phyloP scores from a whole-genome alignment of 2,797 vertebrate genomes.

The Odontamblyopus rebecca region DNA sequence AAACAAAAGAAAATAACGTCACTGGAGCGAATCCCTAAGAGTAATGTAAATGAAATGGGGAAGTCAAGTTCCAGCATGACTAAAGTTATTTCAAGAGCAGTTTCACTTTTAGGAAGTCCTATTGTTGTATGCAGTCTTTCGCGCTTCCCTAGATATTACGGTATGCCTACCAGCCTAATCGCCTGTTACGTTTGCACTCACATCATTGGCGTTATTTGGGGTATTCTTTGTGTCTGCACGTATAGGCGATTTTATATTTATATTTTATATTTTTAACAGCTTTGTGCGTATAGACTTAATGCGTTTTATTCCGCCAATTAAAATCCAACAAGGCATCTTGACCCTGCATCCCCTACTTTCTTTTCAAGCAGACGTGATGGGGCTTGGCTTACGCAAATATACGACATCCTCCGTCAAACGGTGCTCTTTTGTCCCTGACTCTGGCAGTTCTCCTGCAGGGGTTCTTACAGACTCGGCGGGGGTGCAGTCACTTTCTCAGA shows the following conservation, averaged over 20 bases:
- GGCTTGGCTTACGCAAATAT: not conserved
- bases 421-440: constrained; percentile 38
- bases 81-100: not conserved
- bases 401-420: constrained; percentile 10
- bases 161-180: not conserved
- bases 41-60: not conserved
- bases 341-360: not conserved
- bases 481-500: constrained; percentile 46
- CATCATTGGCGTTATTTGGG: too few species aligned
- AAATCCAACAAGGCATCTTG: not conserved
- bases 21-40: not conserved
- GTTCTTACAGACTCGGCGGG: constrained; percentile 21
- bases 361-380: not conserved
- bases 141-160: not conserved
- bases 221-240: not conserved
- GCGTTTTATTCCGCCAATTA: not conserved
- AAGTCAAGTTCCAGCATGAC: not conserved
- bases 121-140: not conserved
- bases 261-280: too few species aligned
- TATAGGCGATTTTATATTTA: too few species aligned
- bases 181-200: not conserved
- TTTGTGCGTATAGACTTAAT: not conserved
- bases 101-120: not conserved
- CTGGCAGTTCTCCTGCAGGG: not conserved
- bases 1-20: not conserved